Conservation (phyloP, 2,113 vertebrate species). For the Agelaius phoeniceus region DNA sequence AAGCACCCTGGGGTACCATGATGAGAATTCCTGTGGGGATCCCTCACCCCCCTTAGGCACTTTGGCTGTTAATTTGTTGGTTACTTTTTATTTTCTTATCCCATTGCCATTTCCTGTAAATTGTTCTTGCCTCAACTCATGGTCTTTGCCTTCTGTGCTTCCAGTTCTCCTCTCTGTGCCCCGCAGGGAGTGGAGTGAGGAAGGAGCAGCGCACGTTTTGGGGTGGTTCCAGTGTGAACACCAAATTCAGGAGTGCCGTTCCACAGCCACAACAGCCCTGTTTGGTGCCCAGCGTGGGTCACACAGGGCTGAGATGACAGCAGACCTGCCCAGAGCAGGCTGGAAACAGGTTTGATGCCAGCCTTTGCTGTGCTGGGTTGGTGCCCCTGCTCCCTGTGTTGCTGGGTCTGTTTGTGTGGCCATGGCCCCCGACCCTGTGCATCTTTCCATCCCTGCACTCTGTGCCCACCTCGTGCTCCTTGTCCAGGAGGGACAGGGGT, state of each 20-base stretch:
- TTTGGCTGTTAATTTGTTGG: neutral
- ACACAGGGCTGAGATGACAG: neutral
- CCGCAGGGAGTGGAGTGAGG: no score
- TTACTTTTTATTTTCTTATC: neutral
- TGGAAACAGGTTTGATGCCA: neutral
- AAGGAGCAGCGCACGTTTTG: accelerated
- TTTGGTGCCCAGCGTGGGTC: accelerated
- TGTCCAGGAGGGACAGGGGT: neutral
- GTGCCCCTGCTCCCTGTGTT: neutral
- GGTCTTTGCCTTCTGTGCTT: neutral
- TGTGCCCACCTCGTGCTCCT: neutral
- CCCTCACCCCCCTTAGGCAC: accelerated
- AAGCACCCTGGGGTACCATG: no score
- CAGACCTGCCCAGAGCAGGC: neutral
- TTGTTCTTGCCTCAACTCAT: neutral
- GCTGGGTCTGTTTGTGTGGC: neutral
- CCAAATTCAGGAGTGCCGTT: neutral
- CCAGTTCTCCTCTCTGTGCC: neutral
- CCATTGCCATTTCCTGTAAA: neutral
- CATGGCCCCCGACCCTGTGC: neutral
- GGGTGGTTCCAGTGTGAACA: neutral
- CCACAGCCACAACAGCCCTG: accelerated
- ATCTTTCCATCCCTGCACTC: neutral
- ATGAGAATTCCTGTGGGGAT: neutral
- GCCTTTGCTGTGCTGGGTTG: neutral